Base-by-base conservation (phyloP, 37 sponge, comb jelly and placozoan species). In the Dysidea cf. avara region DNA sequence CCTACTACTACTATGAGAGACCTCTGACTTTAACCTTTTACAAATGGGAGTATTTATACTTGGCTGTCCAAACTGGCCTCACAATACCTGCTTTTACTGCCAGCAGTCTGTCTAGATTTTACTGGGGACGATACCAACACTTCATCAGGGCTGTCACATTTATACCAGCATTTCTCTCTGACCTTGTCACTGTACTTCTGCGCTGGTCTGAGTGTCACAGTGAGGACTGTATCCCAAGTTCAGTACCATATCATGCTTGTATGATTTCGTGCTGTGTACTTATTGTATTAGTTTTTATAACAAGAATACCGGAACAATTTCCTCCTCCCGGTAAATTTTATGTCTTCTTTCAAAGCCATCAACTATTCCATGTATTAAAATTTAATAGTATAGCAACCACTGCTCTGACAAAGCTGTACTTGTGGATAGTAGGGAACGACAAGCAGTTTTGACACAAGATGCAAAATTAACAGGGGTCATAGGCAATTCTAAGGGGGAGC, bases 261-360 rank as follows among this genome's bases (percentile, higher is more conserved):
- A 4, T 39, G 0, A 32, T 63, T 25, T 7, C 76, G 0, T 26
- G 79, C 3, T 56, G 59, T 13, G 17, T 69, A 1, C 0, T 75
- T 12, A 31, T 80, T 0, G 52, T 55, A 6, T 87, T 96, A 50
- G 84, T 92, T 71, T 88, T 89, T 71, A 80, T 81, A 0, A 76
- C 81, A n/a, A 93, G 83, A 57, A 56, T 96, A 13, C 97, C 97
- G 0, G 97, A 96, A 58, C 65, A 83, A 2, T 69, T 92, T 3
- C 47, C 56, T 0, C n/a, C n/a, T n/a, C 97, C 97, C 9, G 91
- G 93, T 24, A 77, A 36, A 57, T 96, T 89, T 65, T 87, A 96
- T 51, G 39, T 71, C 22, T 32, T 83, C 50, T 84, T 84, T 18
- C 87, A 93, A 21, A 90, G 91, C 39, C 97, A 96, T 69, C 90